Conservation (phyloP, 2,797 vertebrate species). For the Dicrostonyx torquatus region DNA sequence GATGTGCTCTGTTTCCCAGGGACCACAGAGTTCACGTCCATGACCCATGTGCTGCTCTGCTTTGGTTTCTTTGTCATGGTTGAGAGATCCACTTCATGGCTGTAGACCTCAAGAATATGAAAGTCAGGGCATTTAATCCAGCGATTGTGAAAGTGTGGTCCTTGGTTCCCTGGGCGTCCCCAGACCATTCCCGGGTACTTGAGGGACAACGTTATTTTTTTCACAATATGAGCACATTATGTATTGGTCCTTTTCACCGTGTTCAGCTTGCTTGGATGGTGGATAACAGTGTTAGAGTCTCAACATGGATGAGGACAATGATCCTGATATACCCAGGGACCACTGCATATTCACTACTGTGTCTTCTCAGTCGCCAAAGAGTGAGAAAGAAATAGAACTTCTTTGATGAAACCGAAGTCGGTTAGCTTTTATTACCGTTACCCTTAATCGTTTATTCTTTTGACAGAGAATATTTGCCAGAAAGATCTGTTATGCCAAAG, state of each 20-base stretch:
- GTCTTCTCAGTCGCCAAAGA: neutral
- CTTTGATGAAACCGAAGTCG: neutral
- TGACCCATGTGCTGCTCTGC: slow-evolving; percentile 8
- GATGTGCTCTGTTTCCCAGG: slow-evolving; percentile 10
- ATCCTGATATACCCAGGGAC: neutral
- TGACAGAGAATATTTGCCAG: neutral
- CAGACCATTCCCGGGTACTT: neutral
- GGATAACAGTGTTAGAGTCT: neutral
- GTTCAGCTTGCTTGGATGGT: neutral
- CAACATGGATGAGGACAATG: neutral
- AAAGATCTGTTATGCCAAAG: neutral
- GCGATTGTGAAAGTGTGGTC: neutral
- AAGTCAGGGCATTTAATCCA: slow-evolving; percentile 19
- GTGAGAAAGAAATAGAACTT: neutral
- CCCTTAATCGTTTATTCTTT: slow-evolving; percentile 2
- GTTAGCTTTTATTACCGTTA: neutral
- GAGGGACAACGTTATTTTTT: neutral
- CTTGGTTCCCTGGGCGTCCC: neutral
- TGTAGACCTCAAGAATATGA: slow-evolving; percentile 9
- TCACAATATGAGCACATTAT: neutral
- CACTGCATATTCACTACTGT: neutral
- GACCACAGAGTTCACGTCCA: slow-evolving; percentile 38
- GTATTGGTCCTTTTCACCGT: neutral
- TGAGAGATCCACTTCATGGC: slow-evolving; percentile 27
- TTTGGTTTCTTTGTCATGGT: slow-evolving; percentile 57